Base-by-base conservation (phyloP, 2,888 invertebrate species). In the Silvanus unidentatus region DNA sequence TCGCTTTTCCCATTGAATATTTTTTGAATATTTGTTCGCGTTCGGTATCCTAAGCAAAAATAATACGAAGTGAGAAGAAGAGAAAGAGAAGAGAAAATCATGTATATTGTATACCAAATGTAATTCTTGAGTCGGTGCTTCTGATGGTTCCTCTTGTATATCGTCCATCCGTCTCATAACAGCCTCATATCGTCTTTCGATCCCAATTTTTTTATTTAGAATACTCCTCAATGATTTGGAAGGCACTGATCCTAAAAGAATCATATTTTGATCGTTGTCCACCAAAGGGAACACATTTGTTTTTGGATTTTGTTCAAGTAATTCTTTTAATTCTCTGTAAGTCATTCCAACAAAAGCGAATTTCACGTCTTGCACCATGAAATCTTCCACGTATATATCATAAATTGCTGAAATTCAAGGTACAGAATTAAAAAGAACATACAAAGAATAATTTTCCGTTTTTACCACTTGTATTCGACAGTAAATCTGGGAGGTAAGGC, bases 401-500 rank as follows among this genome's bases (percentile, higher is more conserved):
- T 96, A 94, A 76, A 94, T 91, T 49, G 86, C 91, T 87, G 70
- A 37, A 22, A 22, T 22, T 22, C 52, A 58, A 52, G 37, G 13
- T 12, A n/a, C n/a, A n/a, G 22, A 32, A 8, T 41, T 11, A 32
- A 10, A 36, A 9, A 38, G 22, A 36, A 40, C 1, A 27, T 32
- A 84, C 88, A 84, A 84, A 82, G 65, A 84, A 88, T 10, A 38
- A 40, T 3, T 4, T 5, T 36, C n/a, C n/a, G n/a, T n/a, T 16
- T 16, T 27, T 55, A 65, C 65, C 68, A 82, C 86, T 84, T 63
- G 86, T 89, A 55, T 86, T 87, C 1, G 91, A 90, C 42, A 94
- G 75, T 50, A 97, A 81, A 70, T 96, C 95, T 0, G 98, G 97
- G 40, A 98, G 74, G 66, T 95, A 98, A 0, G 98, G 98, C 61